Base-by-base conservation (phyloP, 2,888 invertebrate genomes). In the Rhopalosiphum nymphaeae region DNA sequence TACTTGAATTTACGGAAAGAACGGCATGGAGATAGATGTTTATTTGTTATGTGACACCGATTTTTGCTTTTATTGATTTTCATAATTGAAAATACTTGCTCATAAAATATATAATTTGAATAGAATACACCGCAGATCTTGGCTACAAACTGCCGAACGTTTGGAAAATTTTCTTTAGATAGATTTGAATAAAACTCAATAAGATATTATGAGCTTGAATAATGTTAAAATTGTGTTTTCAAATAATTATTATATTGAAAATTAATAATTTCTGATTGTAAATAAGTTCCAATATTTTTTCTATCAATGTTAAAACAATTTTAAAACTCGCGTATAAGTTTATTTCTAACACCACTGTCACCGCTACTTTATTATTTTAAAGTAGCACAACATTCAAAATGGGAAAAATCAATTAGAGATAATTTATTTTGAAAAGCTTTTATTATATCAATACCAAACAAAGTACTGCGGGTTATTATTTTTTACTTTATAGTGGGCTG, bases 21-120 rank as follows among this genome's bases (percentile, higher is more conserved):
- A 87, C n/a, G 87, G 13, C 49, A 87, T 53, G n/a, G 13, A 46
- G 44, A 46, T 46, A 87, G n/a, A 49, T 87, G 87, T 87, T 53
- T 4, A 87, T 87, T 87, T 87, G 11, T n/a, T 49, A 53, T 36
- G 4, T 0, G 49, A 87, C 16, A 36, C 21, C 87, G 21, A 87
- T 7, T 49, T 87, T 87, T 53, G 16, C n/a, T 87, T 87, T 53
- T 87, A 53, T 53, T 87, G 36, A 87, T 87, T 87, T 86, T 86
- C 13, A 46, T 49, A 44, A 10, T 85, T 85, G 11, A 46, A 85
- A 85, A 49, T 49, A 86, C 29, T 86, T 86, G n/a, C 21, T 86
- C 86, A 29, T n/a, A 49, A 49, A n/a, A n/a, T n/a, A 86, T 49
- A 49, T n/a, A 86, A 29, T n/a, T 86, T 86, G 7, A 86, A 29